A percentile compares a stretch with the other conserved stretches of the same genome.
These are phyloP conservation scores for Zaprionus inermis DNA, from an alignment of 1,140 invertebrate genomes.

Conservation along the genomic window DNA sequence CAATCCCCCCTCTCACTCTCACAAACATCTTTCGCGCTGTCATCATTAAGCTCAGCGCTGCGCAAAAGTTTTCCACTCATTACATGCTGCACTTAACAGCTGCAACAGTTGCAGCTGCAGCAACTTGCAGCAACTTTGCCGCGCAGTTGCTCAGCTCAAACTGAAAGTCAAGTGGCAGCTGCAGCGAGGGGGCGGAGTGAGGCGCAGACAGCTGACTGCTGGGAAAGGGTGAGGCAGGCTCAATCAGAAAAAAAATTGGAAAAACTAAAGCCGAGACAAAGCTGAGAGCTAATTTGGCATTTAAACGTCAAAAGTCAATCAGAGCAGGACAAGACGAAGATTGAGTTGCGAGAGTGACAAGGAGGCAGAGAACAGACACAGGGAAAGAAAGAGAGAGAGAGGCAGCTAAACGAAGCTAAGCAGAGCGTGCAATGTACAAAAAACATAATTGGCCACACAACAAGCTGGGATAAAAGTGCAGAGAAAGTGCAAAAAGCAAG, in stretches of 20 bases:
- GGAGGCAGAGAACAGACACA: background rate
- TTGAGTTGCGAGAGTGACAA: conserved; percentile 31
- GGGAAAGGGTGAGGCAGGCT: background rate
- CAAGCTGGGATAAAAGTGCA: conserved; percentile 53
- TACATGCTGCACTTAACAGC: conserved; percentile 56
- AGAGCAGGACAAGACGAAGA: conserved; percentile 43
- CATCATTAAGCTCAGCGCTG: conserved; percentile 20
- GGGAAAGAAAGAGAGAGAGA: conserved; percentile 36
- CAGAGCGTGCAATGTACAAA: conserved; percentile 36
- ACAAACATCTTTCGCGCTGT: conserved; percentile 12
- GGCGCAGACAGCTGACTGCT: too few species aligned
- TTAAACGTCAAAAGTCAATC: conserved; percentile 81
- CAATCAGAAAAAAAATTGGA: conserved; percentile 20
- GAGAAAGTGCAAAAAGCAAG: conserved; percentile 49
- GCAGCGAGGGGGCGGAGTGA: background rate
- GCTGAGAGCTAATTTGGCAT: conserved; percentile 75
- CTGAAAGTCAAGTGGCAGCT: conserved; percentile 18
- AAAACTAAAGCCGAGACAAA: conserved; percentile 40
- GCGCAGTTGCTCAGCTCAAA: conserved; percentile 24
- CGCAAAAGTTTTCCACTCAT: conserved; percentile 63
- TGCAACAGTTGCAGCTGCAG: conserved; percentile 50
- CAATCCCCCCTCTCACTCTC: background rate
- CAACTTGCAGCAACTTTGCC: conserved; percentile 35
- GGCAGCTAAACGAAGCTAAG: conserved; percentile 13
- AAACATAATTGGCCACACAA: conserved; percentile 77